Base-by-base conservation (phyloP, 1,140 invertebrate species). In the Neotoxoptera formosana region DNA sequence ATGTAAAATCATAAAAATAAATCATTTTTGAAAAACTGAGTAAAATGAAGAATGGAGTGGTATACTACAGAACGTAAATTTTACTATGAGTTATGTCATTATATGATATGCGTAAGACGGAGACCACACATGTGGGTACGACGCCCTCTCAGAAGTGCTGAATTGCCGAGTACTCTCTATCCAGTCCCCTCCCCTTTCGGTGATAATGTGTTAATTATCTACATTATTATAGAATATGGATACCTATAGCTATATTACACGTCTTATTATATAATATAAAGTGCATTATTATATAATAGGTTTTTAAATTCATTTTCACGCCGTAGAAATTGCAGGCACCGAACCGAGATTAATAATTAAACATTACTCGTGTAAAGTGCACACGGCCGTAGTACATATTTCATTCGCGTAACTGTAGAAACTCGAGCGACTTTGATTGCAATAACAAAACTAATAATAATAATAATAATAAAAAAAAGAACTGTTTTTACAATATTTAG, bases 401-500 rank as follows among this genome's bases (percentile, higher is more conserved):
- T 83, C 23, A 36, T 83, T 23, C 76, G 8, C 34, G 76, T 36
- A n/a, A 36, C 34, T 6, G 34, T 36, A 83, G 34, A 81, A 81
- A 81, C 17, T 17, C 20, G 9, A 2, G 7, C 41, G 41, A 51
- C 17, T 87, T 87, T 47, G 45, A 87, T 87, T n/a, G 45, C 6
- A 87, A 87, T 48, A 34, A 87, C 86, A 48, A 48, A 47, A 47
- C 45, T 47, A 1, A 87, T 87, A 87, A 20, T 47, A 87, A 25
- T 45, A 30, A 41, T 34, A 76, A 23, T 23, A 53, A 51, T 51
- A 53, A 53, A 4, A 53, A 53, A 67, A 67, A n/a, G 14, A 76
- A 34, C 60, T 76, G 60, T 76, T 84, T 84, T 84, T 45, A 84
- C 36, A 41, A 45, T 84, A 41, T 84, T 84, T 90, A 34, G 51